These are phyloP conservation scores for Eilema sororculum DNA, from an alignment of 2,888 invertebrate genomes.

Conservation along the genomic window DNA sequence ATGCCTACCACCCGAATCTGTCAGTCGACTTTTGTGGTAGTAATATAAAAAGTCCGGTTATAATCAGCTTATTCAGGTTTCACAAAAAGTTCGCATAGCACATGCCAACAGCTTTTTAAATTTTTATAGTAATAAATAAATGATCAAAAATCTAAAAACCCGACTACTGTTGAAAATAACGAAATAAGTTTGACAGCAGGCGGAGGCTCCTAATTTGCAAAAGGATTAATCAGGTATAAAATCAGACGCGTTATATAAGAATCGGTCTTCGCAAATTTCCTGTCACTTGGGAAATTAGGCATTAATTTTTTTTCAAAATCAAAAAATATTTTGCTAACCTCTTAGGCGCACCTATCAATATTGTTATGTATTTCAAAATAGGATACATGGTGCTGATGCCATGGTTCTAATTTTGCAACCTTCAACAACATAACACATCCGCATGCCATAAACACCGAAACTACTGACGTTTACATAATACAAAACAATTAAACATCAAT, in stretches of 20 bases:
- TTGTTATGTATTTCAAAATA: not conserved
- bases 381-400: not conserved
- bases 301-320: not conserved
- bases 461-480: slow-evolving; percentile 25
- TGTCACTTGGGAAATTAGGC: not conserved
- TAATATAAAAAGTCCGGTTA: too few species aligned
- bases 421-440: not conserved
- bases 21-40: too few species aligned
- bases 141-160: too few species aligned
- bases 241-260: not conserved
- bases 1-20: too few species aligned
- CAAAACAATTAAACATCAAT: slow-evolving; percentile 53
- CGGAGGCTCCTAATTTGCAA: too few species aligned
- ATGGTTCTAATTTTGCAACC: not conserved
- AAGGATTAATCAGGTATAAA: too few species aligned
- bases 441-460: slow-evolving; percentile 17
- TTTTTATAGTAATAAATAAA: too few species aligned
- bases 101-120: too few species aligned
- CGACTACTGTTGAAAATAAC: too few species aligned
- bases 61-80: too few species aligned
- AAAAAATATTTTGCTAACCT: not conserved
- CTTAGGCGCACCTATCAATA: not conserved
- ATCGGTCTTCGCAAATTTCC: not conserved
- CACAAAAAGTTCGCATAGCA: too few species aligned
- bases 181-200: too few species aligned